These are phyloP conservation scores for Cheirogaleus major DNA, from an alignment of 2,797 vertebrate species.

Conservation along the genomic window DNA sequence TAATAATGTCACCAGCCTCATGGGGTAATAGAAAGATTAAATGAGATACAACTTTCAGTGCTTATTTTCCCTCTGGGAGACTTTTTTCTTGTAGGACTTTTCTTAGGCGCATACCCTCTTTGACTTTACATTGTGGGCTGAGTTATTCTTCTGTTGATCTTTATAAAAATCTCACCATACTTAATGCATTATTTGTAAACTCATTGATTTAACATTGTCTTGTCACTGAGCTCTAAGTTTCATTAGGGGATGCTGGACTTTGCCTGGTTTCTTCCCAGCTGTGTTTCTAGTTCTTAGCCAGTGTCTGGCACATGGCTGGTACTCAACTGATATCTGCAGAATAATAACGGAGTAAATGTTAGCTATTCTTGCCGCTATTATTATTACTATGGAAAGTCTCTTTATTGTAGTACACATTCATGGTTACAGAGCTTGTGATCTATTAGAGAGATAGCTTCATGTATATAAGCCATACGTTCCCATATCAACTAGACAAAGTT, in stretches of 20 bases:
- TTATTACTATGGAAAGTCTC: neutral
- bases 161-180: neutral
- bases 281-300: neutral
- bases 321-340: neutral
- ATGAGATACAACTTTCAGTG: neutral
- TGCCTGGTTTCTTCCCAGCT: neutral
- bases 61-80: neutral
- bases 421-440: neutral
- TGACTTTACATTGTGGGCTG: neutral
- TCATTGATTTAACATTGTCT: neutral
- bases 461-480: neutral
- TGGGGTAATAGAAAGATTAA: neutral
- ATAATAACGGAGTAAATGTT: neutral
- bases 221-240: neutral
- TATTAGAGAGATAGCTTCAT: neutral
- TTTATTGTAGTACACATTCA: neutral
- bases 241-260: neutral
- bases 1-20: neutral
- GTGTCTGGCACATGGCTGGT: neutral
- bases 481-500: neutral
- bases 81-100: neutral
- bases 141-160: neutral
- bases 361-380: neutral
- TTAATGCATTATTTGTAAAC: neutral
- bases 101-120: neutral